Percentiles rank a stretch among this genome's conserved stretches.
Conservation (phyloP, 2,797 vertebrate species). For the Xerus rutilus region DNA sequence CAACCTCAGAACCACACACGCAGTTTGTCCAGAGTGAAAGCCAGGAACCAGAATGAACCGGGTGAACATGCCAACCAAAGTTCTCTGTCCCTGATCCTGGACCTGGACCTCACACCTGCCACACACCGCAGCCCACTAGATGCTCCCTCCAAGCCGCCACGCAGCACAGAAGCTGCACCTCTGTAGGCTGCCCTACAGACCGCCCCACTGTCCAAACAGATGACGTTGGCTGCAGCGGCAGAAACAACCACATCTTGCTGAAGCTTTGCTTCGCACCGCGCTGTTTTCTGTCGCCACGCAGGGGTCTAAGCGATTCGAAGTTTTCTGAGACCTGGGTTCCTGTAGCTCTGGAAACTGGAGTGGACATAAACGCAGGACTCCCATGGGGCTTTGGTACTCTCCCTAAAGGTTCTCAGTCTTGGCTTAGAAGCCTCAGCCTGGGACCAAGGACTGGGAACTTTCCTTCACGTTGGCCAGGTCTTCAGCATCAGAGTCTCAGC, state of each 20-base stretch:
- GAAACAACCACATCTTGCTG: not conserved
- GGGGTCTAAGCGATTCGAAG: not conserved
- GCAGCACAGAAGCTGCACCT: not conserved
- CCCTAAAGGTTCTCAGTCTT: not conserved
- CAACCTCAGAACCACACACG: not conserved
- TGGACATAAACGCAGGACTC: not conserved
- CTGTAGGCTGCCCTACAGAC: accelerated
- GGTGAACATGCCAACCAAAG: not conserved
- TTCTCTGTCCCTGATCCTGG: not conserved
- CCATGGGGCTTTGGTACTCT: not conserved
- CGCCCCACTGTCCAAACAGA: too few species aligned
- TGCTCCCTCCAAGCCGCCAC: not conserved
- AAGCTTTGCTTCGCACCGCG: not conserved
- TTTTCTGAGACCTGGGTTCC: not conserved
- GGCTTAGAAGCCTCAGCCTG: not conserved
- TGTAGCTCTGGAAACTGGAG: accelerated
- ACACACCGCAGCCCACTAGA: not conserved
- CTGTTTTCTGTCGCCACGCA: not conserved
- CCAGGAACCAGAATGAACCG: not conserved
- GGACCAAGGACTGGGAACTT: not conserved
- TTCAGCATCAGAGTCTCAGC: not conserved
- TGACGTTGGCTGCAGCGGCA: not conserved
- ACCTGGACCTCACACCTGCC: not conserved
- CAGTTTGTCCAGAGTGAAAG: not conserved
- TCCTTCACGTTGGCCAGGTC: accelerated